Evolutionary conservation across 2,797 vertebrate species (phyloP).

Genomic region (Aselliscus stoliczkanus): DNA sequence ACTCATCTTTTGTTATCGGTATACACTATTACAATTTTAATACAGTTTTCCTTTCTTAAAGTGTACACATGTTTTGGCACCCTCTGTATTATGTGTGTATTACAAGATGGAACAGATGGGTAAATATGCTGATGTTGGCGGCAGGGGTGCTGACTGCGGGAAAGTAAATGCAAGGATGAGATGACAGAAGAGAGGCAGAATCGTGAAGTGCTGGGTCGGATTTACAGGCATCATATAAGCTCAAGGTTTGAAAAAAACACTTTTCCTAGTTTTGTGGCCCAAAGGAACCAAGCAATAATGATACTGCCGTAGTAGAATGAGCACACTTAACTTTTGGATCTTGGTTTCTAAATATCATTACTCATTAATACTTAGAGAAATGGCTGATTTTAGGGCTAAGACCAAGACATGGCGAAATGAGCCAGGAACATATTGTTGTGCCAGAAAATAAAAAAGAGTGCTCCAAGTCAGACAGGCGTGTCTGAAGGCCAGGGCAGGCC

Average conservation of each 20-base stretch:
- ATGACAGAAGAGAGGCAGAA: not conserved
- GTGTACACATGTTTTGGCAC: no score
- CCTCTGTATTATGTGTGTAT: not conserved
- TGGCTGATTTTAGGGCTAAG: not conserved
- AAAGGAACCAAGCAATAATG: not conserved
- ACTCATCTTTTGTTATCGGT: no score
- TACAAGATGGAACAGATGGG: not conserved
- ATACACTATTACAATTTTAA: no score
- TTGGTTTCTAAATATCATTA: not conserved
- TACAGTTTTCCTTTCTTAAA: no score
- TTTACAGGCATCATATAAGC: not conserved
- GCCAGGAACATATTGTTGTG: not conserved
- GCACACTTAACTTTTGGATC: not conserved
- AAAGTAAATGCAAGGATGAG: not conserved
- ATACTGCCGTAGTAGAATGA: not conserved
- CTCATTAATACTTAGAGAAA: not conserved
- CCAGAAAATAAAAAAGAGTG: not conserved
- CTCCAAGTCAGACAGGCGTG: not conserved
- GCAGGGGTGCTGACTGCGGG: not conserved
- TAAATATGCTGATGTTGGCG: not conserved
- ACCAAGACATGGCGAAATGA: not conserved
- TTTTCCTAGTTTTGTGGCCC: not conserved
- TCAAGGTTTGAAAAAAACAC: not conserved
- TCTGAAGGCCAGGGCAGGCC: not conserved
- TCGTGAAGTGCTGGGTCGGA: not conserved